These are phyloP conservation scores for Ptychadena robeensis DNA, from an alignment of 2,797 vertebrate genomes.

Conservation along the genomic window DNA sequence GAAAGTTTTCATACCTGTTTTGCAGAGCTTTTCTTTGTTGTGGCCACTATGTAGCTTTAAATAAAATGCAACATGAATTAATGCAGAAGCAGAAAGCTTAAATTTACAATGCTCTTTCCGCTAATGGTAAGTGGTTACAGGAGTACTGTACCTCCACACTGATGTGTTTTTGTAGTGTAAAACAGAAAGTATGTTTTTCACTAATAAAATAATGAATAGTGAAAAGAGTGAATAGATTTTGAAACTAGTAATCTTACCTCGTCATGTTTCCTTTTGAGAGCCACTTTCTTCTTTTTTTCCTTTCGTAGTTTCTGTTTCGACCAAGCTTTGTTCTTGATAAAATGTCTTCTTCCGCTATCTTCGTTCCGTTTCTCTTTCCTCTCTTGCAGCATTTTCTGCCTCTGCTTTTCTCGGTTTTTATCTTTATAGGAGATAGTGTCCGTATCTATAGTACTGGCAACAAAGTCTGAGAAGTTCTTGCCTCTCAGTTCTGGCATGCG, in stretches of 20 bases:
- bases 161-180: too few species aligned
- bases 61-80: not conserved
- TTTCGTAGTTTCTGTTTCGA: conserved; percentile 91
- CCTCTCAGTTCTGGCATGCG: conserved; percentile 93
- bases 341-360: conserved; percentile 71
- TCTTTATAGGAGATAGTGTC: conserved; percentile 91
- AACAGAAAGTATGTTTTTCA: too few species aligned
- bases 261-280: conserved; percentile 80
- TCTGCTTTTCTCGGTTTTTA: conserved; percentile 88
- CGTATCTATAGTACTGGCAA: conserved; percentile 79
- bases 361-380: conserved; percentile 68
- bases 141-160: too few species aligned
- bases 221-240: not conserved
- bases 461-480: conserved; percentile 83
- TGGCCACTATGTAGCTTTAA: not conserved
- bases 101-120: not conserved
- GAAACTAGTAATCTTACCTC: conserved; percentile 76
- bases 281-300: conserved; percentile 82
- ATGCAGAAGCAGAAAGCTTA: not conserved
- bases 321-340: conserved; percentile 86
- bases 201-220: too few species aligned
- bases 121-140: not conserved
- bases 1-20: too few species aligned
- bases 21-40: not conserved
- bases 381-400: conserved; percentile 82